Conservation (phyloP, 1,140 invertebrate species). For the Temnothorax curvispinosus region DNA sequence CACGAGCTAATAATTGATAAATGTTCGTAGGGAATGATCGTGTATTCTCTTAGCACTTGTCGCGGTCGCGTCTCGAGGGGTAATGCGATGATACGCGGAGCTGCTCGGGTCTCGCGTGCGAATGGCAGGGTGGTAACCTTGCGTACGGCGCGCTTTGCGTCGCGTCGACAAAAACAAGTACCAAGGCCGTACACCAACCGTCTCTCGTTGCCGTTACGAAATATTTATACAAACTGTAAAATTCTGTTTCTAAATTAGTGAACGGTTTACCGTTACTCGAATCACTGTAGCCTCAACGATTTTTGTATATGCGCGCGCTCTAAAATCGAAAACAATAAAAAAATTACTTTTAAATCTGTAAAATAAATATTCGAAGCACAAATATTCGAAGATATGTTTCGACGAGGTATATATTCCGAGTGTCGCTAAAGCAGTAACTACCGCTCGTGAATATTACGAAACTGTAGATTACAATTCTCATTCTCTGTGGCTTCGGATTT, state of each 20-base stretch:
- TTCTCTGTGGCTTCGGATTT: background rate
- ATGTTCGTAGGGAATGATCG: background rate
- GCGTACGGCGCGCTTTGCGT: background rate
- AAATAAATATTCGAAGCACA: background rate
- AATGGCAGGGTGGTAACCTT: background rate
- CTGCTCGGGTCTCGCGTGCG: background rate
- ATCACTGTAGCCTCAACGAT: background rate
- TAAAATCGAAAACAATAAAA: background rate
- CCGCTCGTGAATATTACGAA: background rate
- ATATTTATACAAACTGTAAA: background rate
- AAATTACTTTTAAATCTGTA: background rate
- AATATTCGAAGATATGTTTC: background rate
- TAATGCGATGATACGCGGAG: background rate
- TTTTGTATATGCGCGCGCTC: background rate
- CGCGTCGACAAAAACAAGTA: background rate
- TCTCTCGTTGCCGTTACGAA: background rate
- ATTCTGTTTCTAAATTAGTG: background rate
- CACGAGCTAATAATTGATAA: slow-evolving; percentile 8
- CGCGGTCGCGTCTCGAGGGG: background rate
- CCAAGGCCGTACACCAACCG: background rate
- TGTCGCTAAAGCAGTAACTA: background rate
- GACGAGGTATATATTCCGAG: background rate
- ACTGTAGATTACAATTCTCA: background rate
- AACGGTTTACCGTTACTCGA: background rate
- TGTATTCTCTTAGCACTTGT: slow-evolving; percentile 22